Evolutionary conservation across 2,113 vertebrate species (phyloP).

Genomic region (Theropithecus gelada): DNA sequence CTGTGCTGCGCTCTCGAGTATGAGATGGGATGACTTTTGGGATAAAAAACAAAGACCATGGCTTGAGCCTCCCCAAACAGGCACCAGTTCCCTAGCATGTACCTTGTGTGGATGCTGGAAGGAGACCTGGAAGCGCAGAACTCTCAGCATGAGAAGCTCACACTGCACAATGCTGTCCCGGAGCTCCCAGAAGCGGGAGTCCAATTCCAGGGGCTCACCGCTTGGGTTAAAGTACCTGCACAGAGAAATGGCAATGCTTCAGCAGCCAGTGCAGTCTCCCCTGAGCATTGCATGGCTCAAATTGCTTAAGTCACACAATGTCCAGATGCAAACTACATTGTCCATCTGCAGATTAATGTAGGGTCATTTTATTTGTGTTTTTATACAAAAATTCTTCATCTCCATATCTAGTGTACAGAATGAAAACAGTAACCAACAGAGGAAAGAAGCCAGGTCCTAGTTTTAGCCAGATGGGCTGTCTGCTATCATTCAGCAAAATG

Average conservation of each 20-base stretch:
- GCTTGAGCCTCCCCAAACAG: neutral
- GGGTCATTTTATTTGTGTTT: neutral
- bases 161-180: constrained; percentile 93
- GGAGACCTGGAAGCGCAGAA: constrained; percentile 91
- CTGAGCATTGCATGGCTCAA: neutral
- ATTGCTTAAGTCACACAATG: neutral
- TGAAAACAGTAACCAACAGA: neutral
- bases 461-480: neutral
- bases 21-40: neutral
- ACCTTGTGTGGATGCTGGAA: constrained; percentile 92
- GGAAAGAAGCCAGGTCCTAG: neutral
- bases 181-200: constrained; percentile 90
- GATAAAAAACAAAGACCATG: neutral
- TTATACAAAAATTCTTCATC: neutral
- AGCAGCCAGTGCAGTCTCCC: neutral
- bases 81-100: accelerated
- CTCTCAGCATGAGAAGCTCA: constrained; percentile 90
- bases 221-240: constrained; percentile 88
- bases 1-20: neutral
- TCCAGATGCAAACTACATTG: neutral
- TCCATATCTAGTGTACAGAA: too few relatives aligned
- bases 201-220: constrained; percentile 87
- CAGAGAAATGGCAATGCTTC: neutral
- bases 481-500: neutral
- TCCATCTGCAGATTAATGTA: neutral